phyloP scores from a whole-genome alignment of 2,797 vertebrate species.

The Sebastes trivittatus region DNA sequence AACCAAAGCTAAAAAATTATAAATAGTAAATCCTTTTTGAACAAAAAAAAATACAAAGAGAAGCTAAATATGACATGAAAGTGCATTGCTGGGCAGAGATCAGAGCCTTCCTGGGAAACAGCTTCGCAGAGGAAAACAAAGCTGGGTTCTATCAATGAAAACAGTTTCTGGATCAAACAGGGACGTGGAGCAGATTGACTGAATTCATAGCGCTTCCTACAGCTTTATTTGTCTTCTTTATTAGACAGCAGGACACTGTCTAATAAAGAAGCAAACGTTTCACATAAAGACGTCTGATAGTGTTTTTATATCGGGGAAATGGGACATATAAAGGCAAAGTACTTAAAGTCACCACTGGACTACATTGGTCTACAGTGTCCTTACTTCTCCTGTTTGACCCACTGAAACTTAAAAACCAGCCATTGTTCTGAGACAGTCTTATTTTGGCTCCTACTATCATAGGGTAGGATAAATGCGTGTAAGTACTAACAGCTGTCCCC shows the following conservation, averaged over 20 bases:
- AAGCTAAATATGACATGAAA: constrained; percentile 29
- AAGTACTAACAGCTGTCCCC: constrained; percentile 48
- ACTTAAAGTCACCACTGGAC: neutral
- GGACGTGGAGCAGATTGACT: constrained; percentile 6
- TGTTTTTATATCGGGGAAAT: neutral
- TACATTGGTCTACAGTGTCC: neutral
- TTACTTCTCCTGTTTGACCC: neutral
- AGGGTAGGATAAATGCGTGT: constrained; percentile 39
- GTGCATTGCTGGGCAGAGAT: constrained; percentile 27
- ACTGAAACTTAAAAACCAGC: neutral
- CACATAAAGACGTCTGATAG: neutral
- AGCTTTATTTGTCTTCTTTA: neutral
- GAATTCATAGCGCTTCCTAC: neutral
- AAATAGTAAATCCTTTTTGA: neutral
- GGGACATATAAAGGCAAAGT: neutral
- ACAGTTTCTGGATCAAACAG: neutral
- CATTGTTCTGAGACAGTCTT: constrained; percentile 20
- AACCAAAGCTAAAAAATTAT: neutral
- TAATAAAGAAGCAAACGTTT: neutral
- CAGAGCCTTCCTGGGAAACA: constrained; percentile 16
- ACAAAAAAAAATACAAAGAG: neutral
- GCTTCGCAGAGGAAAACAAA: constrained; percentile 32
- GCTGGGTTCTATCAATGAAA: constrained; percentile 4
- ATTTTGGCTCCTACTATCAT: constrained; percentile 42
- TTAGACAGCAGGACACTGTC: neutral